Evolutionary conservation across 2,113 vertebrate genomes (phyloP).

Genomic region (Cromileptes altivelis): DNA sequence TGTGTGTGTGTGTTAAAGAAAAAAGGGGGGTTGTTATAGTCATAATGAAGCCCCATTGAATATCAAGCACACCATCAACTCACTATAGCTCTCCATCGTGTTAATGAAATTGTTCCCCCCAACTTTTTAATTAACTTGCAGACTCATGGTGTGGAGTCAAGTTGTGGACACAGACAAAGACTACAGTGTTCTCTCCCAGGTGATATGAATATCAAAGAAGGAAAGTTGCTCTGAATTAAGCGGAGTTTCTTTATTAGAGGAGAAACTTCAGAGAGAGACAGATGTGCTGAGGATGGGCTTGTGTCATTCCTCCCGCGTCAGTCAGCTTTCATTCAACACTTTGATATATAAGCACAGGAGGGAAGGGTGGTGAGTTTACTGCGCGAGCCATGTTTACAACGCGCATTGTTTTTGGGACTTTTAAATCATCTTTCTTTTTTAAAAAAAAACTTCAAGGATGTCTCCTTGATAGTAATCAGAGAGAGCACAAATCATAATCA

Average conservation of each 20-base stretch:
- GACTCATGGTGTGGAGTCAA: slow-evolving; percentile 72
- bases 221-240: slow-evolving; percentile 57
- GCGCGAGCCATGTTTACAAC: slow-evolving; percentile 13
- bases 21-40: slow-evolving; percentile 43
- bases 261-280: slow-evolving; percentile 67
- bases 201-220: slow-evolving; percentile 78
- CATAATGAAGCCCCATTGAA: slow-evolving; percentile 75
- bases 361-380: slow-evolving; percentile 23
- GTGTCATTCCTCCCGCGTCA: slow-evolving; percentile 46
- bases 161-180: slow-evolving; percentile 77
- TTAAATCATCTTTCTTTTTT: slow-evolving; percentile 21
- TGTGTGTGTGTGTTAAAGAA: slow-evolving; percentile 7
- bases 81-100: slow-evolving; percentile 64
- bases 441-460: slow-evolving; percentile 34
- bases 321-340: slow-evolving; percentile 51
- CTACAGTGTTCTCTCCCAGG: slow-evolving; percentile 62
- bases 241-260: slow-evolving; percentile 78
- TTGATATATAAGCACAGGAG: slow-evolving; percentile 34
- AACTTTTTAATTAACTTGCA: slow-evolving; percentile 83
- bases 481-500: slow-evolving; percentile 48
- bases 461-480: slow-evolving; percentile 61
- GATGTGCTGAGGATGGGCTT: slow-evolving; percentile 62
- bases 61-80: slow-evolving; percentile 78
- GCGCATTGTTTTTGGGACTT: slow-evolving; percentile 53
- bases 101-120: slow-evolving; percentile 80